Conservation (phyloP, 2,113 vertebrate genomes). For the Thomomys bottae region DNA sequence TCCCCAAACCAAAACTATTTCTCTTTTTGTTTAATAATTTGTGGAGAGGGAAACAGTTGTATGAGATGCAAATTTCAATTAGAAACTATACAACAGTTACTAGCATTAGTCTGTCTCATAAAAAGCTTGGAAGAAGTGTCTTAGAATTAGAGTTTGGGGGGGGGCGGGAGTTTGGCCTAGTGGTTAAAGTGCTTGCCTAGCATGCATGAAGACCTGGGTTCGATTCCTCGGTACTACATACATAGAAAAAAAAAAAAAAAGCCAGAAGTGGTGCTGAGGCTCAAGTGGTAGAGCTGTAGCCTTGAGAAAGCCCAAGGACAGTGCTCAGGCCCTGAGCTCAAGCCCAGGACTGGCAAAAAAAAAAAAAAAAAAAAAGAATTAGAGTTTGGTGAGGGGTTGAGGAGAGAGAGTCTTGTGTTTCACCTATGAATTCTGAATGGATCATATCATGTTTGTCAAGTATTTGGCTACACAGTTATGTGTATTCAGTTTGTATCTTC, state of each 20-base stretch:
- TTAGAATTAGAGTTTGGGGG: slow-evolving; percentile 14
- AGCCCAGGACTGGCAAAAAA: no score
- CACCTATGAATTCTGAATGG: slow-evolving; percentile 28
- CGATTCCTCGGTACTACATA: no score
- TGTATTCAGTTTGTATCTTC: slow-evolving; percentile 51
- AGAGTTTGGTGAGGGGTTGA: not conserved
- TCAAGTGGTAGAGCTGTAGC: no score
- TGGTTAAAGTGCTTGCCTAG: no score
- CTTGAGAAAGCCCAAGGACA: no score
- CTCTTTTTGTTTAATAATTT: slow-evolving; percentile 61
- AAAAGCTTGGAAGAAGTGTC: slow-evolving; percentile 12
- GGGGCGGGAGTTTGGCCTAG: no score
- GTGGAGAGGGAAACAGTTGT: not conserved
- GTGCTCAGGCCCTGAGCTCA: no score
- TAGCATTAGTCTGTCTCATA: not conserved
- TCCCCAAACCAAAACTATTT: slow-evolving; percentile 33
- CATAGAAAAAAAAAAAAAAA: no score
- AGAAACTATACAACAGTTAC: slow-evolving; percentile 42
- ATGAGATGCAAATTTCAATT: slow-evolving; percentile 37
- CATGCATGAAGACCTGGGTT: no score
- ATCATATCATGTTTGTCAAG: slow-evolving; percentile 26
- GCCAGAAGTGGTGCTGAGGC: no score
- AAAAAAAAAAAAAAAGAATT: no score
- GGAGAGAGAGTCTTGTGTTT: not conserved
- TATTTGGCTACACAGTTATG: not conserved